phyloP scores from a whole-genome alignment of 2,888 invertebrate genomes.

The Chaetogeoica ovagalla region DNA sequence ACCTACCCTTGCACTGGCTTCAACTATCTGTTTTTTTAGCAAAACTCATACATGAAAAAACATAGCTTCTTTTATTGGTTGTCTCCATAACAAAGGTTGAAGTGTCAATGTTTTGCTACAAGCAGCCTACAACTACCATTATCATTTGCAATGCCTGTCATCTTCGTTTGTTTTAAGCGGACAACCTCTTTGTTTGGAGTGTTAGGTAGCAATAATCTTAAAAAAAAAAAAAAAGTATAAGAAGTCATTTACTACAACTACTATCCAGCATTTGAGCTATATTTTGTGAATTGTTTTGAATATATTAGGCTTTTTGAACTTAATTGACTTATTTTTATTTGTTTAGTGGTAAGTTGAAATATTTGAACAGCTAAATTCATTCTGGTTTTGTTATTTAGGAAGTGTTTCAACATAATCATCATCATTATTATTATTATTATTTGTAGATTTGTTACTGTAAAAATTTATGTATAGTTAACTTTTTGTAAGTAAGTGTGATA shows the following conservation, averaged over 20 bases:
- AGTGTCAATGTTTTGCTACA: constrained; percentile 50
- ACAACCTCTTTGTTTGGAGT: constrained; percentile 47
- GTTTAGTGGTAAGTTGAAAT: constrained; percentile 49
- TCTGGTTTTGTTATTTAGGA: constrained; percentile 23
- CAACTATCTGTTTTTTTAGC: constrained; percentile 53
- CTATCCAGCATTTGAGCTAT: constrained; percentile 41
- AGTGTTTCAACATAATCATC: constrained; percentile 2
- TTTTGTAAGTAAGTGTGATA: constrained; percentile 5
- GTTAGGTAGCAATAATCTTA: constrained; percentile 39
- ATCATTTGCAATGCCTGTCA: constrained; percentile 53
- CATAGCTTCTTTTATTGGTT: constrained; percentile 52
- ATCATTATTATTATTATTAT: background rate
- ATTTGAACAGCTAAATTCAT: constrained; percentile 14
- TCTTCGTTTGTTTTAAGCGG: constrained; percentile 52
- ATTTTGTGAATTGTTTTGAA: constrained; percentile 41
- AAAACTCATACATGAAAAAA: constrained; percentile 52
- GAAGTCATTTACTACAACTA: constrained; percentile 30
- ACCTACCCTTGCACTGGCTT: constrained; percentile 53
- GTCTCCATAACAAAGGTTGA: constrained; percentile 52
- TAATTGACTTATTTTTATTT: constrained; percentile 33
- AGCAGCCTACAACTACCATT: constrained; percentile 53
- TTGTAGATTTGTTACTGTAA: constrained; percentile 10
- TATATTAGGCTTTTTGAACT: constrained; percentile 41
- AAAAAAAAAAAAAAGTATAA: constrained; percentile 1
- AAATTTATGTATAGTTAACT: background rate